Evolutionary conservation across 2,113 vertebrate species (phyloP).

Genomic region (Amblyornis subalaris): DNA sequence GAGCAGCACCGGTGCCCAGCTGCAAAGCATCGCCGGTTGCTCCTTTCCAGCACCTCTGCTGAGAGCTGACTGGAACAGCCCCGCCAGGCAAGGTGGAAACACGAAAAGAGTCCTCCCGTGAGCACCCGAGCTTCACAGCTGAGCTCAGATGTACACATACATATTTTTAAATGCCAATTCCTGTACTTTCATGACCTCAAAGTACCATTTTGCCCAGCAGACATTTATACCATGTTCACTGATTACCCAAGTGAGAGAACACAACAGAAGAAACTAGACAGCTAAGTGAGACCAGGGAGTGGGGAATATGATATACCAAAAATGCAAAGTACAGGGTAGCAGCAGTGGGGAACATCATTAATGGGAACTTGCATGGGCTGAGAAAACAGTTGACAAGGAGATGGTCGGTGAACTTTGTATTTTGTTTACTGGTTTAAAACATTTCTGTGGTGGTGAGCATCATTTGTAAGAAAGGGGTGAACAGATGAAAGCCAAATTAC

Average conservation of each 20-base stretch:
- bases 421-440: conserved; percentile 43
- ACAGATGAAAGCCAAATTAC: conserved; percentile 23
- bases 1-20: neutral
- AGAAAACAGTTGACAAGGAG: conserved; percentile 39
- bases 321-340: conserved; percentile 1
- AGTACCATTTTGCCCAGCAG: conserved; percentile 45
- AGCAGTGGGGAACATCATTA: neutral
- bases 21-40: neutral
- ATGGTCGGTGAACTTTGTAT: conserved; percentile 9
- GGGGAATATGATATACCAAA: neutral
- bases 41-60: neutral
- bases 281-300: neutral
- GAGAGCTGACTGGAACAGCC: neutral
- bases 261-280: neutral
- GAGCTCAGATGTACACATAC: neutral
- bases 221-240: conserved; percentile 30
- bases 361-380: neutral
- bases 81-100: neutral
- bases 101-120: neutral
- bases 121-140: neutral
- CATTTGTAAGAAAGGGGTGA: conserved; percentile 11
- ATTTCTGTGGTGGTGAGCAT: neutral
- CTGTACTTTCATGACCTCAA: conserved; percentile 1
- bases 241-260: conserved; percentile 47
- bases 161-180: conserved; percentile 12